A percentile compares a stretch with the other conserved stretches of the same genome.
phyloP scores from a whole-genome alignment of 2,797 vertebrate species.

The Galago senegalensis region DNA sequence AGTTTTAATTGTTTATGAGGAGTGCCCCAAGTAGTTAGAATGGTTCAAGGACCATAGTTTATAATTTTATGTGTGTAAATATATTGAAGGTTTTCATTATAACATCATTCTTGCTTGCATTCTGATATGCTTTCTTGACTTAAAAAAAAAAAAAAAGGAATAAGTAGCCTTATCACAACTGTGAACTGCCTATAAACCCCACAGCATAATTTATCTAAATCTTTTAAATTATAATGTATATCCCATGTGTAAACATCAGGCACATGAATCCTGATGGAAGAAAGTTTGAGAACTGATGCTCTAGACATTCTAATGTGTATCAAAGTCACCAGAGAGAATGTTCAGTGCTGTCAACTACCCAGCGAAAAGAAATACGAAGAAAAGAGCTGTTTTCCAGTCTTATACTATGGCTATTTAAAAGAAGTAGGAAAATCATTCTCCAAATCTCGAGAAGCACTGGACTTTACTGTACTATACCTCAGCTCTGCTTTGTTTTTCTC shows the following conservation, averaged over 20 bases:
- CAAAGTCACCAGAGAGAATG: slow-evolving; percentile 19
- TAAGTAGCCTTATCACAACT: slow-evolving; percentile 40
- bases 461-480: neutral
- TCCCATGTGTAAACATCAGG: neutral
- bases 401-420: neutral
- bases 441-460: neutral
- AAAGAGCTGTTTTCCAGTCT: neutral
- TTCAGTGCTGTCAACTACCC: neutral
- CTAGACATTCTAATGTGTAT: neutral
- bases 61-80: slow-evolving; percentile 3
- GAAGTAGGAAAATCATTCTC: neutral
- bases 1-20: slow-evolving; percentile 43
- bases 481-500: neutral
- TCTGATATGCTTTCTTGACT: slow-evolving; percentile 27
- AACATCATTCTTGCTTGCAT: neutral
- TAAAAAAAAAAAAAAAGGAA: neutral
- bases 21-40: neutral
- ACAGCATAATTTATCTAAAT: slow-evolving; percentile 18
- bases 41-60: slow-evolving; percentile 25
- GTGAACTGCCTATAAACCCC: slow-evolving; percentile 29
- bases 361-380: neutral
- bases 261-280: neutral
- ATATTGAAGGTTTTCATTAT: slow-evolving; percentile 47
- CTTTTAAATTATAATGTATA: neutral
- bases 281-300: slow-evolving; percentile 32